These are phyloP conservation scores for Sinonovacula constricta DNA, from an alignment of 1,140 invertebrate species.

Conservation along the genomic window DNA sequence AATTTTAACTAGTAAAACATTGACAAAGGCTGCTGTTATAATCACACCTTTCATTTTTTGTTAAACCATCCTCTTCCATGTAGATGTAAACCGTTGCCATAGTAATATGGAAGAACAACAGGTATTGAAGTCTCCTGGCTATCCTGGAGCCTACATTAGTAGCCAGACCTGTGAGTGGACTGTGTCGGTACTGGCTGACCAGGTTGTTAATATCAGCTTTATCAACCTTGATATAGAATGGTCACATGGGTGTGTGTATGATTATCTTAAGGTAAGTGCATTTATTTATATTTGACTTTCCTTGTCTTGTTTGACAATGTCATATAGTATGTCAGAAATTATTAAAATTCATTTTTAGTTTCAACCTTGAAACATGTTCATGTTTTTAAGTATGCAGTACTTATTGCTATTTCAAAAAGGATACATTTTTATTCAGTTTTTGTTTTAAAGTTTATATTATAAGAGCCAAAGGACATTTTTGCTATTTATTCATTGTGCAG, in stretches of 20 bases:
- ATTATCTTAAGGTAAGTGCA: constrained; percentile 6
- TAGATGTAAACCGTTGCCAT: too few species aligned
- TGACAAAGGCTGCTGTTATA: too few species aligned
- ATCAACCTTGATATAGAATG: constrained; percentile 6
- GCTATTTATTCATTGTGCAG: background rate
- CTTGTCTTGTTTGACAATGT: background rate
- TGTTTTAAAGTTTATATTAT: background rate
- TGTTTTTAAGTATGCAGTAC: background rate
- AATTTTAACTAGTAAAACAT: too few species aligned
- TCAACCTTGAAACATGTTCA: background rate
- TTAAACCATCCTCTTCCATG: too few species aligned
- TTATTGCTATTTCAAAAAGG: background rate
- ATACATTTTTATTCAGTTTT: background rate
- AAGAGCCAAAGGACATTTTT: background rate
- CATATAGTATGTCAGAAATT: background rate
- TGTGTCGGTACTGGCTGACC: background rate
- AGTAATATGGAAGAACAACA: too few species aligned
- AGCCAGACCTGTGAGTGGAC: constrained; percentile 6
- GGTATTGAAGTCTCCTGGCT: constrained; percentile 8
- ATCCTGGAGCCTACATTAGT: background rate
- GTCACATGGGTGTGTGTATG: constrained; percentile 6
- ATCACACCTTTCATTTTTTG: too few species aligned
- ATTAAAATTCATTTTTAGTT: background rate
- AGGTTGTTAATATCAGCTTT: background rate
- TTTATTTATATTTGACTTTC: background rate